Evolutionary conservation across 2,888 invertebrate species (phyloP), one percentile per base, ranked within the genome.

Genomic region (Xestia ashworthii): DNA sequence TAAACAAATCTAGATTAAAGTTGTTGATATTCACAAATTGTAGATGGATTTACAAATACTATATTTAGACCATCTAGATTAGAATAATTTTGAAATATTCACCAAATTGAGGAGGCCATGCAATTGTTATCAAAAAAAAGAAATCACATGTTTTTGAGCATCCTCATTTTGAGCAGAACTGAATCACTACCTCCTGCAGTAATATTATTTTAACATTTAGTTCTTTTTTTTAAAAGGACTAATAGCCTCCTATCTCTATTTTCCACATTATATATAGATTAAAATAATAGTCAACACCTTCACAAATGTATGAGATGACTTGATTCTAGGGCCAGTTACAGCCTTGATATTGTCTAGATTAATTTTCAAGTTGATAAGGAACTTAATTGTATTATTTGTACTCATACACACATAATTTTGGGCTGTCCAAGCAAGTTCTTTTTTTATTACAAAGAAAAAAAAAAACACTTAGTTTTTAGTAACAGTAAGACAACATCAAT

Each of bases 41-140:
- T 74, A 58, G 38, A 38, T 6, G 19, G 3, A 44, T 74, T 72
- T 16, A 44, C 14, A 46, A 46, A 58, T n/a, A n/a, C 38, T 25
- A 53, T 8, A 9, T 32, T 76, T 65, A 19, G 25, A 41, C 55
- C n/a, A 48, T 41, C 48, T 77, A 66, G 67, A 58, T 62, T 38
- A 5, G 14, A 48, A 22, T 6, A 73, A 38, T n/a, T 14, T 9
- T n/a, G 4, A 9, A 22, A 19, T 58, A 62, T 41, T 41, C 1
- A 8, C 0, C 16, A 22, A 76, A 46, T 48, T 46, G 1, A 68
- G 77, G 0, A 11, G 22, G 46, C 76, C 65, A 53, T 53, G 46
- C 64, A 76, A 53, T 46, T 32, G 44, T 32, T 25, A 6, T 25
- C 3, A 41, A 67, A 22, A 41, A 67, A 22, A 46, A 16, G 3